These are phyloP conservation scores for Mamestra configurata DNA, from an alignment of 1,140 invertebrate genomes.

Conservation along the genomic window DNA sequence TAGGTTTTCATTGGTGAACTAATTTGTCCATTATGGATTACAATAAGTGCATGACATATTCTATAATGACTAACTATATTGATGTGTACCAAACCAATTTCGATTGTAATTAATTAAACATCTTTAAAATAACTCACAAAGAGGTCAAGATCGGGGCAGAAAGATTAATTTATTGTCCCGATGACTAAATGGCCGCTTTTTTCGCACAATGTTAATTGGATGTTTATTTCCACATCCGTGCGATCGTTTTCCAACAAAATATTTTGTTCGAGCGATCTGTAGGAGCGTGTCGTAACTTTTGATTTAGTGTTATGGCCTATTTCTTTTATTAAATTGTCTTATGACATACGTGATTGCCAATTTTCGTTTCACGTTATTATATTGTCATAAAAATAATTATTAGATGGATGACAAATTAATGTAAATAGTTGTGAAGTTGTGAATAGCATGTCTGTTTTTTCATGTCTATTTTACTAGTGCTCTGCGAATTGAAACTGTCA, in stretches of 20 bases:
- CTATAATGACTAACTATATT: too few relatives aligned
- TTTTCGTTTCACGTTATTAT: constrained; percentile 38
- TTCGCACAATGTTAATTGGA: constrained; percentile 39
- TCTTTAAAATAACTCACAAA: not conserved
- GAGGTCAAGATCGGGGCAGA: constrained; percentile 31
- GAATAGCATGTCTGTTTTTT: too few relatives aligned
- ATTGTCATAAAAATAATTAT: constrained; percentile 41
- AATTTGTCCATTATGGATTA: too few relatives aligned
- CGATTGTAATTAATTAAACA: constrained; percentile 1
- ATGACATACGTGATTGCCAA: constrained; percentile 38
- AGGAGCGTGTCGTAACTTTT: constrained; percentile 30
- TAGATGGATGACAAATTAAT: not conserved
- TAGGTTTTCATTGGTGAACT: too few relatives aligned
- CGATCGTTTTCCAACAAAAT: constrained; percentile 30
- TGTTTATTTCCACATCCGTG: constrained; percentile 37
- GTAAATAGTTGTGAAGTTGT: not conserved
- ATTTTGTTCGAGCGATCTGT: constrained; percentile 6
- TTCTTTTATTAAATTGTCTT: constrained; percentile 52
- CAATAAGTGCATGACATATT: too few relatives aligned
- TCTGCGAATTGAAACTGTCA: too few relatives aligned
- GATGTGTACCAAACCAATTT: not conserved
- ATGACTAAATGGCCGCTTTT: constrained; percentile 45
- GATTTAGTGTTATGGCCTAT: constrained; percentile 45
- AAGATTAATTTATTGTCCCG: constrained; percentile 26
- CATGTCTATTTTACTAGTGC: too few relatives aligned